These are phyloP conservation scores for Conomelus anceps DNA, from an alignment of 2,888 invertebrate genomes.

Conservation along the genomic window DNA sequence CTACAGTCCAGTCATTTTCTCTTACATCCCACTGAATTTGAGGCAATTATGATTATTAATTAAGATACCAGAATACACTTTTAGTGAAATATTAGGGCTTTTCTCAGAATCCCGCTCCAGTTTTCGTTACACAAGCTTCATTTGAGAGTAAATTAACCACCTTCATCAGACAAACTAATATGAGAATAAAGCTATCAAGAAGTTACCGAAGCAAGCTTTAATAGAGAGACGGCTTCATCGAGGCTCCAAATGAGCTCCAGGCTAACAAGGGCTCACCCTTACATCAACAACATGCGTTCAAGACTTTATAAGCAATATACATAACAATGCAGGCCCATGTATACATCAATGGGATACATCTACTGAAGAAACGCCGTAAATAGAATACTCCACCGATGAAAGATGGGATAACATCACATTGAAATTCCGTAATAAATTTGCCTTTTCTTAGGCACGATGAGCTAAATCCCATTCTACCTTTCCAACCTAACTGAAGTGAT, in stretches of 20 bases:
- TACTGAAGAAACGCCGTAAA: not conserved
- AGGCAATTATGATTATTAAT: not conserved
- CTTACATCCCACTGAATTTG: not conserved
- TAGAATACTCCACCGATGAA: not conserved
- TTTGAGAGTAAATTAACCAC: not conserved
- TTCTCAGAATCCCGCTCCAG: not conserved
- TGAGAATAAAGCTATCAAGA: not conserved
- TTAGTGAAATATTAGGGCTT: not conserved
- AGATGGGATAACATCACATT: not conserved
- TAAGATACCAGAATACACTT: not conserved
- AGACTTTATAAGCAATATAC: not conserved
- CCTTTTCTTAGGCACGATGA: not conserved
- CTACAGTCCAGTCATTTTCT: not conserved
- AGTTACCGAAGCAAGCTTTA: not conserved
- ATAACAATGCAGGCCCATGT: not conserved
- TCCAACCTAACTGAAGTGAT: not conserved
- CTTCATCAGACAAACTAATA: not conserved
- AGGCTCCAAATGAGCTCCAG: not conserved
- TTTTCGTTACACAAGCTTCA: not conserved
- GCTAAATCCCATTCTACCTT: not conserved
- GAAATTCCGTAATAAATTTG: not conserved
- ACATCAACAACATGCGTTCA: not conserved
- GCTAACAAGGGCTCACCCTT: not conserved
- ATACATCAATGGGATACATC: too few species aligned
- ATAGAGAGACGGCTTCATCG: not conserved